A percentile compares a stretch with the other conserved stretches of the same genome.
Conservation (phyloP, 92 coral and sea anemone species). For the Chrysogorgia sp. region DNA sequence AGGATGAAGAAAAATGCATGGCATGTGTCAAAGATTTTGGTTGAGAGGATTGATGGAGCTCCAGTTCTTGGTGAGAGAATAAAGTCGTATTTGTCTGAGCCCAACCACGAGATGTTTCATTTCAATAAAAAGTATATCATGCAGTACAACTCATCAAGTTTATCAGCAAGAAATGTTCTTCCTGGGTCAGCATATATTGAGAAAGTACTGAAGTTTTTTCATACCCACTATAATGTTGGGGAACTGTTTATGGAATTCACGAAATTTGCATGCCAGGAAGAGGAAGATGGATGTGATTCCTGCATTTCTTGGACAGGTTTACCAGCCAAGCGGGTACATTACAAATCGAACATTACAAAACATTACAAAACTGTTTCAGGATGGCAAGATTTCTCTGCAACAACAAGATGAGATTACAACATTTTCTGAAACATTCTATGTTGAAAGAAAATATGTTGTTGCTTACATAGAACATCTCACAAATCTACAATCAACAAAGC, state of each 20-base stretch:
- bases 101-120: constrained; percentile 31
- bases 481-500: constrained; percentile 21
- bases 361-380: constrained; percentile 33
- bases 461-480: constrained; percentile 42
- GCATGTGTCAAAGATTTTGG: constrained; percentile 39
- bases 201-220: constrained; percentile 47
- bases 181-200: constrained; percentile 59
- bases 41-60: too few relatives aligned
- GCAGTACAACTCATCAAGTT: constrained; percentile 37
- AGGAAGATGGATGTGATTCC: too few relatives aligned
- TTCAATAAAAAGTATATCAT: constrained; percentile 41
- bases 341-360: constrained; percentile 1
- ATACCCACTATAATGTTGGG: constrained; percentile 44
- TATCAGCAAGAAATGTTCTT: constrained; percentile 25
- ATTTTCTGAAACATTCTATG: constrained; percentile 46
- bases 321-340: too few relatives aligned
- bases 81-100: constrained; percentile 36
- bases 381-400: constrained; percentile 43
- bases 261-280: not conserved
- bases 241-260: too few relatives aligned
- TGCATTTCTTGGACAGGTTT: too few relatives aligned
- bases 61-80: constrained; percentile 53
- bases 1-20: constrained; percentile 56
- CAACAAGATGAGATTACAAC: constrained; percentile 40
- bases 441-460: constrained; percentile 43